These are phyloP conservation scores for Ormyrus rosae DNA, from an alignment of 2,888 invertebrate species.

Conservation along the genomic window DNA sequence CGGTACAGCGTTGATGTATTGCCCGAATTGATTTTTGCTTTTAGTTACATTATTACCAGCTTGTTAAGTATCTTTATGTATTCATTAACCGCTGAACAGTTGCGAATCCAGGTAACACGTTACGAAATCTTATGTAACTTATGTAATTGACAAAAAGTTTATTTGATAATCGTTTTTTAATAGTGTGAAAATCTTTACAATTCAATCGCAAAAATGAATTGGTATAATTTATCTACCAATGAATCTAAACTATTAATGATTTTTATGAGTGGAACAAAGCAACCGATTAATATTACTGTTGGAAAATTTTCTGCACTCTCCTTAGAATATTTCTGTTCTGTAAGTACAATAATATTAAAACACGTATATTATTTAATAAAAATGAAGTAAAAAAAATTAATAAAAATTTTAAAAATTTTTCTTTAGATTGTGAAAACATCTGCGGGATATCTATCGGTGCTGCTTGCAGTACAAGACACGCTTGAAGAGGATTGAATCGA, in stretches of 20 bases:
- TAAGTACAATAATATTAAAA: conserved; percentile 40
- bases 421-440: conserved; percentile 26
- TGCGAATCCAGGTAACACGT: conserved; percentile 11
- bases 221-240: conserved; percentile 60
- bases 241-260: conserved; percentile 59
- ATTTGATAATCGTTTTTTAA: conserved; percentile 22
- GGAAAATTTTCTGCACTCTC: conserved; percentile 65
- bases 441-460: conserved; percentile 8
- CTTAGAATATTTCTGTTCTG: conserved; percentile 62
- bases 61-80: conserved; percentile 18
- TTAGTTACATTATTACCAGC: neutral
- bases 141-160: neutral
- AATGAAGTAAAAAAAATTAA: no score
- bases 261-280: conserved; percentile 58
- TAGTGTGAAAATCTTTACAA: conserved; percentile 60
- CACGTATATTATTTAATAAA: no score
- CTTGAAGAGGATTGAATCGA: neutral
- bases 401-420: no score
- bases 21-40: neutral
- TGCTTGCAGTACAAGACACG: conserved; percentile 6
- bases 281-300: conserved; percentile 63
- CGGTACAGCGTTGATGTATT: neutral
- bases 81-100: conserved; percentile 15
- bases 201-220: conserved; percentile 59
- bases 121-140: conserved; percentile 12